Evolutionary conservation across 1,140 invertebrate species (phyloP), one percentile per base, ranked within the genome.

Genomic region (Bombyx mandarina): DNA sequence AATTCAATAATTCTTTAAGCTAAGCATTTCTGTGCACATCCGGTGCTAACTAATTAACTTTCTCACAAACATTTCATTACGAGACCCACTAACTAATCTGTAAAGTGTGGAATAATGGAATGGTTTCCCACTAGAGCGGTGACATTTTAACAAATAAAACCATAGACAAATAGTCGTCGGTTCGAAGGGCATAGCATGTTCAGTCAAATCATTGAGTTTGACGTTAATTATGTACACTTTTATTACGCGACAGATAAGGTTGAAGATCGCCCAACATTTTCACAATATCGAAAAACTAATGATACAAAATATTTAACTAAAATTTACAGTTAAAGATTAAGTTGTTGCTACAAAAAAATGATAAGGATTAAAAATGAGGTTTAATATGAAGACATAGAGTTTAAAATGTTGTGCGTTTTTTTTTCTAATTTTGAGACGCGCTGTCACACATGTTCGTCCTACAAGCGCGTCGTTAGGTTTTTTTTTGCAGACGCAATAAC

Each of bases 111-210:
- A 49, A 49, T 10, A 52, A 22, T 52, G 51, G 54, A 57, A 69
- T 61, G 56, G 58, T 61, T 61, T 35, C 26, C 26, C 26, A 5
- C 26, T 35, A 35, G 26, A 51, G 71, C 60, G 71, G 55, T 73
- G 75, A 78, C 75, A 71, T 70, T 75, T 72, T 63, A 35, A 66
- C 69, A 78, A 75, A 77, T 75, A 78, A 72, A 79, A 65, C 69
- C 57, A 60, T 51, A 69, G 71, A 80, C 69, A 72, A 76, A 77
- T 75, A 69, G 65, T 65, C 55, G n/a, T 60, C 53, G 60, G 69
- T 65, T 71, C 63, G 73, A 47, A 78, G 75, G 67, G 69, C 63
- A 66, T 43, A 45, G 47, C 49, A 52, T 54, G 47, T 56, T 44
- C 22, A 45, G 49, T 9, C 56, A 60, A 56, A 45, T 54, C 55